phyloP scores from a whole-genome alignment of 2,888 invertebrate genomes.

The Choristoneura rosaceana region DNA sequence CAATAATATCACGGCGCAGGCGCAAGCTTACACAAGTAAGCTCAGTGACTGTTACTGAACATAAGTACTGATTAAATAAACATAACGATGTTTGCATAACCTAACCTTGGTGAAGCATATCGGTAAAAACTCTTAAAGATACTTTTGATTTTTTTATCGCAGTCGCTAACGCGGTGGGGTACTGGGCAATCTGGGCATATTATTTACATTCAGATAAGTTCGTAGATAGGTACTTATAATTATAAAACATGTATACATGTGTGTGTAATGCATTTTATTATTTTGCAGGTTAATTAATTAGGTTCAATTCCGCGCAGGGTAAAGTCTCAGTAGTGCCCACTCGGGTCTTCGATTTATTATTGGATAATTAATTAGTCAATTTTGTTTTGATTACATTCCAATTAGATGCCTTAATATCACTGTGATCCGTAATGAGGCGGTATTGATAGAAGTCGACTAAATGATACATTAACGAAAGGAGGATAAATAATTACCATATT shows the following conservation, averaged over 20 bases:
- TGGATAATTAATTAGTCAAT: not conserved
- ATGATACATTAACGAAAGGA: not conserved
- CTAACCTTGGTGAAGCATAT: slow-evolving; percentile 28
- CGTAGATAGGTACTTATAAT: slow-evolving; percentile 2
- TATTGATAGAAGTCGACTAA: not conserved
- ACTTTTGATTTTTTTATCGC: slow-evolving; percentile 37
- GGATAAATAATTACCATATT: not conserved
- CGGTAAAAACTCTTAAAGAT: slow-evolving; percentile 32
- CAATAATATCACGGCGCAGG: not conserved
- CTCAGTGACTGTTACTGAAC: not conserved
- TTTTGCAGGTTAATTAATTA: not conserved
- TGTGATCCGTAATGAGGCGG: not conserved
- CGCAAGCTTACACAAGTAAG: slow-evolving; percentile 1
- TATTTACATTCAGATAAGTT: slow-evolving; percentile 21
- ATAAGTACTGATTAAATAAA: slow-evolving; percentile 22
- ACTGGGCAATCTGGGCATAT: not conserved
- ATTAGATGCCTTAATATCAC: not conserved
- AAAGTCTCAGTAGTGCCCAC: not conserved
- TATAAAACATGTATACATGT: not conserved
- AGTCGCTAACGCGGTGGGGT: slow-evolving; percentile 4
- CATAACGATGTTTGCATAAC: slow-evolving; percentile 14
- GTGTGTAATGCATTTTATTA: not conserved
- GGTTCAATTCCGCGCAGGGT: not conserved
- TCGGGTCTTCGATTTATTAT: not conserved
- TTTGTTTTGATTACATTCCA: not conserved